Evolutionary conservation across 2,113 vertebrate genomes (phyloP).

Genomic region (Vulpes vulpes): DNA sequence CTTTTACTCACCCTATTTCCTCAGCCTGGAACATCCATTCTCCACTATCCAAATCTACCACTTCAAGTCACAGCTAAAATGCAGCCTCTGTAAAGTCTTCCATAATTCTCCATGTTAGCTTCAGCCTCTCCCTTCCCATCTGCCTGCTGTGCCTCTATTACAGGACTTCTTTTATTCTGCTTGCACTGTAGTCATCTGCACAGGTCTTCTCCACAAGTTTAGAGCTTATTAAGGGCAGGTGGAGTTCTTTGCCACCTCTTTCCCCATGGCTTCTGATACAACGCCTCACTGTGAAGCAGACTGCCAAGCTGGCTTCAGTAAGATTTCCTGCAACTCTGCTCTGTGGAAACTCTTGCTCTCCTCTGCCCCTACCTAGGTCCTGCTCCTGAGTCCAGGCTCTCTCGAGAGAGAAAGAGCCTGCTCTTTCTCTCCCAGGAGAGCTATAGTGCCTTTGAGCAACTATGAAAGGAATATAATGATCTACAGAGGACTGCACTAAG

Average conservation of each 20-base stretch:
- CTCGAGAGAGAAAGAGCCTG: not conserved
- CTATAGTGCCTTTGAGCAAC: not conserved
- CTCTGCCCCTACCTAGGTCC: not conserved
- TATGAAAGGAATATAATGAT: not conserved
- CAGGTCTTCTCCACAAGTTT: not conserved
- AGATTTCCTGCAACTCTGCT: not conserved
- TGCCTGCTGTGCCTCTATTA: not conserved
- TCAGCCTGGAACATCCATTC: slow-evolving; percentile 23
- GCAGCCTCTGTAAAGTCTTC: not conserved
- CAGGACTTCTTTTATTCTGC: not conserved
- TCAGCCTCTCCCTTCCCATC: not conserved
- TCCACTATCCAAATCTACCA: slow-evolving; percentile 7
- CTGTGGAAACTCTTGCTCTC: not conserved
- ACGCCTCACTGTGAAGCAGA: not conserved
- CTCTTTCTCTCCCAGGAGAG: not conserved
- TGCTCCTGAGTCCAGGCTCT: not conserved
- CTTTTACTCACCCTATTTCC: not conserved
- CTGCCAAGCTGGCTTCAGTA: not conserved
- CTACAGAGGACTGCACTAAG: not conserved
- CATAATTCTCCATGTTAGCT: not conserved
- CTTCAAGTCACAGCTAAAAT: not conserved
- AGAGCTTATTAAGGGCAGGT: not conserved
- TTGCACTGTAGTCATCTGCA: not conserved
- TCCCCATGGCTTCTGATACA: not conserved
- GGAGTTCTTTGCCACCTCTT: not conserved